Evolutionary conservation across 2,888 invertebrate species (phyloP), one percentile per base, ranked within the genome.

Genomic region (Argyresthia albistria): DNA sequence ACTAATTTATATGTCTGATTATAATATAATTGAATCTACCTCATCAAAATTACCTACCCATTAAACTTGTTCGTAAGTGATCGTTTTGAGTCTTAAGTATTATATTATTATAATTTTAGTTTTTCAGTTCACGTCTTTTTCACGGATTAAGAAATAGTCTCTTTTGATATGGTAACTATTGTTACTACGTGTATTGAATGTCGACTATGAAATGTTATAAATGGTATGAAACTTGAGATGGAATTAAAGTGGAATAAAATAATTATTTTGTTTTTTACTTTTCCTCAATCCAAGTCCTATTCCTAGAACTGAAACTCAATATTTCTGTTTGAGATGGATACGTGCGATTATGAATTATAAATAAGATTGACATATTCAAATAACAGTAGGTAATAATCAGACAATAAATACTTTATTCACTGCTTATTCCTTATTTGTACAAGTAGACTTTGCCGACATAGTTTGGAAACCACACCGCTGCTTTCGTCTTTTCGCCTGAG

Each of bases 401-500:
- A 25, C 25, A 25, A 25, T 25, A 25, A 25, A 25, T 25, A 25
- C 25, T 25, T 42, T 14, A 46, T 35, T 76, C 61, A 79, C 55
- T 25, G 25, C 25, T 25, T 25, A 25, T 25, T 25, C 25, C 25
- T 39, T 9, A 88, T 63, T 55, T 88, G 88, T 8, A 94, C 93
- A 4, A 94, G 77, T 4, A 95, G 76, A 64, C 93, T 94, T 69
- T 95, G 95, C 0, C 94, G 86, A 60, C 94, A 95, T 4, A 95
- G 82, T 1, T 90, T 88, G 0, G 93, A 91, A 0, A 95, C 89
- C 0, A 93, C 91, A 53, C 91, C 91, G 53, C 91, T 91, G 25
- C 25, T 6, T 63, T 90, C 81, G 54, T 83, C 82, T 14, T 71
- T 73, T 1, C 82, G 73, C 0, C 84, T 69, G 16, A 84, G 64